phyloP scores from a whole-genome alignment of 2,888 invertebrate genomes.

The Brachyopa scutellaris region DNA sequence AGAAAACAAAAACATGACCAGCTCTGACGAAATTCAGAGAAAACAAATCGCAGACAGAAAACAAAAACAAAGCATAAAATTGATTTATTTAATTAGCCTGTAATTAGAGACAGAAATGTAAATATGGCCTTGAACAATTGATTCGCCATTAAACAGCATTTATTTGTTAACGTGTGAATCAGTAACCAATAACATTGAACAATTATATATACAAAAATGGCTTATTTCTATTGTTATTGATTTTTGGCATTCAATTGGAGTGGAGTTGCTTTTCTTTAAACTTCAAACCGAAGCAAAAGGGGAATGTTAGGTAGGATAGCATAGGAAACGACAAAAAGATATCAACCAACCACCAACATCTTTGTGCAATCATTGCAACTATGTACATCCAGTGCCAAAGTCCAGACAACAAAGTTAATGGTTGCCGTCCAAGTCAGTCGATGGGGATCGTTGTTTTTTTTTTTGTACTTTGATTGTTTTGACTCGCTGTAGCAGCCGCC shows the following conservation, averaged over 20 bases:
- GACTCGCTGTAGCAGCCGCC: conserved; percentile 39
- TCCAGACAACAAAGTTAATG: conserved; percentile 69
- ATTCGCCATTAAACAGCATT: not conserved
- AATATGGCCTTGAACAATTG: conserved; percentile 21
- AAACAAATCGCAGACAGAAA: conserved; percentile 13
- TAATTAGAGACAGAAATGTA: conserved; percentile 8
- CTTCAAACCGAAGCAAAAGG: no score
- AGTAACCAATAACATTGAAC: conserved; percentile 16
- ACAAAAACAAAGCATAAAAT: conserved; percentile 34
- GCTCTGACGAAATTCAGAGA: not conserved
- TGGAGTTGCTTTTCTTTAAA: no score
- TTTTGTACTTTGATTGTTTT: conserved; percentile 61
- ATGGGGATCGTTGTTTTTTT: conserved; percentile 1
- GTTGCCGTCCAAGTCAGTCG: conserved; percentile 19
- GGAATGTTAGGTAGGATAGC: no score
- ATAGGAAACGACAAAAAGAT: conserved; percentile 41
- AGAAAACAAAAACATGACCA: not conserved
- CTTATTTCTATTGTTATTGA: conserved; percentile 20
- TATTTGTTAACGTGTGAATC: conserved; percentile 25
- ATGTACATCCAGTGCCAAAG: no score
- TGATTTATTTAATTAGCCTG: conserved; percentile 22
- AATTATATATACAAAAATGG: no score
- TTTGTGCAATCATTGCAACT: conserved; percentile 24
- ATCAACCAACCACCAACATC: conserved; percentile 8
- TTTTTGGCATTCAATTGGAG: conserved; percentile 49